These are phyloP conservation scores for Crenichthys baileyi DNA, from an alignment of 2,797 vertebrate genomes.

Conservation along the genomic window DNA sequence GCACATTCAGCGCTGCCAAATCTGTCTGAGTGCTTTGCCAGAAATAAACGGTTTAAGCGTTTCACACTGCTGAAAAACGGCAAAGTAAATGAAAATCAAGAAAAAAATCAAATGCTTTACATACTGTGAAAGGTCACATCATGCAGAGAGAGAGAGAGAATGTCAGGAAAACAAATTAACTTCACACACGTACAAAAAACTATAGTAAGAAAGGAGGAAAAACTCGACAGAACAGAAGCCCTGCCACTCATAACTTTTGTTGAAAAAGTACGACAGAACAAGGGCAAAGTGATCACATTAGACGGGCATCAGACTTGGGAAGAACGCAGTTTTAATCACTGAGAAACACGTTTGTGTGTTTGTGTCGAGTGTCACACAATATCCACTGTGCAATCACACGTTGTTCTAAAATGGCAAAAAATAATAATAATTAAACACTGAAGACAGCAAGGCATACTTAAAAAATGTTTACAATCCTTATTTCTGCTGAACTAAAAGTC, in stretches of 20 bases:
- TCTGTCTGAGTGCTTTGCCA: not conserved
- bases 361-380: constrained; percentile 41
- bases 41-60: not conserved
- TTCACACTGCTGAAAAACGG: constrained; percentile 6
- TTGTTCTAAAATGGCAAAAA: constrained; percentile 64
- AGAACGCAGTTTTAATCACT: constrained; percentile 28
- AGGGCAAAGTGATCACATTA: constrained; percentile 58
- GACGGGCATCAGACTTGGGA: constrained; percentile 44
- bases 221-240: constrained; percentile 29
- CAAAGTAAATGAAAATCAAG: constrained; percentile 7
- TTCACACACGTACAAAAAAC: not conserved
- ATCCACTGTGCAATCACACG: constrained; percentile 49
- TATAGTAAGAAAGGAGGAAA: not conserved
- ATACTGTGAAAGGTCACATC: constrained; percentile 19
- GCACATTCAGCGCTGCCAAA: not conserved
- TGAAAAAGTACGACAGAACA: constrained; percentile 31
- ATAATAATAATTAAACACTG: constrained; percentile 23
- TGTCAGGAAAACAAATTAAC: constrained; percentile 3
- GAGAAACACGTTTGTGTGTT: constrained; percentile 12
- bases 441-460: constrained; percentile 60
- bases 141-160: constrained; percentile 27
- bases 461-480: constrained; percentile 41
- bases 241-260: constrained; percentile 29
- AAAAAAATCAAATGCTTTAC: not conserved
- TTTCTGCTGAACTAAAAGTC: constrained; percentile 44